These are phyloP conservation scores for Andrena hattorfiana DNA, from an alignment of 2,888 invertebrate genomes.

Conservation along the genomic window DNA sequence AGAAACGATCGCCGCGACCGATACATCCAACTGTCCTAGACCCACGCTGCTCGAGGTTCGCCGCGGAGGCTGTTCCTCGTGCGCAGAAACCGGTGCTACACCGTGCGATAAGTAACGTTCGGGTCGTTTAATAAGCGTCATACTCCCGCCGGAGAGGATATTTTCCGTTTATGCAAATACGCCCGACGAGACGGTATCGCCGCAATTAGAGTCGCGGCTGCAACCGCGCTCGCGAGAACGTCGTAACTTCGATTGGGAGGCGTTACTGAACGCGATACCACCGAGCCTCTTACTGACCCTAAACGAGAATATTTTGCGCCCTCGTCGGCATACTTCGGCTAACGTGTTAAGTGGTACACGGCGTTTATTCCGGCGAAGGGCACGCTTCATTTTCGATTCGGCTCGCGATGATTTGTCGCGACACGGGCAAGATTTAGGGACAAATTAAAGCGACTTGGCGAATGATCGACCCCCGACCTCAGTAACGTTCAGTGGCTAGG, in stretches of 20 bases:
- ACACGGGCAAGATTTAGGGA: constrained; percentile 36
- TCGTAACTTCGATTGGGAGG: constrained; percentile 71
- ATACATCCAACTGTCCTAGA: background rate
- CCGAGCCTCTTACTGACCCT: constrained; percentile 50
- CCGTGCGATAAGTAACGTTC: constrained; percentile 15
- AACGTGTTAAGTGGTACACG: constrained; percentile 70
- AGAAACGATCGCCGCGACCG: constrained; percentile 12
- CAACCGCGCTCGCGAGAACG: constrained; percentile 75
- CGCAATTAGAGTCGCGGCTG: constrained; percentile 81
- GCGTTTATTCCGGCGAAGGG: constrained; percentile 4
- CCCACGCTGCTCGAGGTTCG: background rate
- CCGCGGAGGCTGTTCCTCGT: background rate
- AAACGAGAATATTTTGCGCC: constrained; percentile 63
- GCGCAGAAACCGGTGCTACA: background rate
- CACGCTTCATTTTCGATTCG: constrained; percentile 41
- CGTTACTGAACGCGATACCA: constrained; percentile 67
- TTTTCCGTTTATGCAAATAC: constrained; percentile 79
- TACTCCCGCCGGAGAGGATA: constrained; percentile 57
- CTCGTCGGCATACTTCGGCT: constrained; percentile 42
- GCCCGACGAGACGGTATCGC: constrained; percentile 70
- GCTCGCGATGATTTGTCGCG: background rate
- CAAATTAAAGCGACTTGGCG: constrained; percentile 17
- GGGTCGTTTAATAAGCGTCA: constrained; percentile 58
- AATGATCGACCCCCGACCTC: constrained; percentile 4
- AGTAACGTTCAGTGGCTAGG: background rate